phyloP scores from a whole-genome alignment of 2,113 vertebrate genomes.

The human region GRCh38 chr6:151970001-151970500 shows the following conservation, averaged over 20 bases:
- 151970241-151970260: background rate
- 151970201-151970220: too few relatives aligned
- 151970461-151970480: background rate
- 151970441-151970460: background rate
- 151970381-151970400: background rate
- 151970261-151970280: rapidly evolving
- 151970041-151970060: background rate
- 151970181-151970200: background rate
- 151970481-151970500: background rate
- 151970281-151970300: background rate
- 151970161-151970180: background rate
- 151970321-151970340: too few relatives aligned
- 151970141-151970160: background rate
- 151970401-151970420: background rate
- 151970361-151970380: background rate
- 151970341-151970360: background rate
- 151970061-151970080: background rate
- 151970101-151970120: background rate
- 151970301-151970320: too few relatives aligned
- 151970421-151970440: background rate
- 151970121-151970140: background rate
- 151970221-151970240: background rate
- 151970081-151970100: background rate
- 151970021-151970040: background rate
- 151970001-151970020: too few relatives aligned